Evolutionary conservation across 2,888 invertebrate species (phyloP), one percentile per base, ranked within the genome.

Genomic region (Ormyrus thymus): DNA sequence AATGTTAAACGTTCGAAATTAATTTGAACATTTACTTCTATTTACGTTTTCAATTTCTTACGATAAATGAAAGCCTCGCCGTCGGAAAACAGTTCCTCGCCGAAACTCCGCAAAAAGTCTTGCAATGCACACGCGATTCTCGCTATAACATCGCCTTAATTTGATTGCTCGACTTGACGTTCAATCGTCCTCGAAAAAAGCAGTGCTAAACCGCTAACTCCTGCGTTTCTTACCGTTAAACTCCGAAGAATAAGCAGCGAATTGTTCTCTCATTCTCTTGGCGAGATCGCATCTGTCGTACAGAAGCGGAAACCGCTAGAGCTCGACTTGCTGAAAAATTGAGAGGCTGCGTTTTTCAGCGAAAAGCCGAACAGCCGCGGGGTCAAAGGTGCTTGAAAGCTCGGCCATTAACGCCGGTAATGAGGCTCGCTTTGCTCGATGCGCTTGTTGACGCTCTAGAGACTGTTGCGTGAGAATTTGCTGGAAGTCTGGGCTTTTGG

Each of bases 351-450:
- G 48, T 8, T 11, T 43, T 62, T 15, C 43, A n/a, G n/a, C 46
- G 68, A 8, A 13, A 66, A 74, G 58, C 13, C 50, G 15, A 4
- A 59, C 9, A 8, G 29, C 29, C n/a, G 59, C 48, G 13, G 64
- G 78, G 74, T 78, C 78, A 70, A 65, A 74, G 70, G 68, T 74
- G 29, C 69, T 64, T 70, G 70, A 74, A 78, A 70, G 73, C 73
- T 74, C 73, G 45, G 58, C 43, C 59, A 65, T 78, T 74, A 78
- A 55, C 58, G 6, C 46, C 64, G 51, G 43, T 74, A 78, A 78
- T 74, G 78, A 78, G 74, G n/a, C 45, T 69, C 78, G 64, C 68
- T 73, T 61, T 51, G 10, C 2, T 6, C 48, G n/a, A 6, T 65
- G 11, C 29, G 15, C 15, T 15, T 56, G 45, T 50, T 45, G 55